Conservation (phyloP, 2,797 vertebrate species). For the Eulemur mongoz region DNA sequence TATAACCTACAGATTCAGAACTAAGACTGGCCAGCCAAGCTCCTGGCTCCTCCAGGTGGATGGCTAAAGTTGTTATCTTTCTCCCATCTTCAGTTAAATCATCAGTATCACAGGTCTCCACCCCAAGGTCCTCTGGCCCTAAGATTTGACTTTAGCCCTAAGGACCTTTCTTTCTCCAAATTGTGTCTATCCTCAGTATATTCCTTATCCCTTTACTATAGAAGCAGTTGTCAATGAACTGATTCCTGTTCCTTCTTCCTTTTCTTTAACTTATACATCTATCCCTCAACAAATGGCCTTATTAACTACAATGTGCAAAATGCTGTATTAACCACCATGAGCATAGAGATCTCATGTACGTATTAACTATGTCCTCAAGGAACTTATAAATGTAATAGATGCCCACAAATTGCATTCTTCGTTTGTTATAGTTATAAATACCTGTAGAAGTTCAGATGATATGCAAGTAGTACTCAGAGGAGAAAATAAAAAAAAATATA, state of each 20-base stretch:
- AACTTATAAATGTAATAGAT: background rate
- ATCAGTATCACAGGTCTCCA: background rate
- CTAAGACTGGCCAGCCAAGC: background rate
- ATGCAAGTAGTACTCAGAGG: background rate
- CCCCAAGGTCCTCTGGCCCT: background rate
- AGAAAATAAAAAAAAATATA: background rate
- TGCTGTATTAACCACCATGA: background rate
- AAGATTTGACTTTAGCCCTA: background rate
- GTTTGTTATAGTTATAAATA: background rate
- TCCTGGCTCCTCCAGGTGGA: background rate
- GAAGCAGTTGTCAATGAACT: background rate
- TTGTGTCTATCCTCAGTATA: background rate
- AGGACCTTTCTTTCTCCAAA: background rate
- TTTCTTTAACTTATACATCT: background rate
- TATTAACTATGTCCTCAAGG: background rate
- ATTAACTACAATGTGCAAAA: background rate
- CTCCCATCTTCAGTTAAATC: background rate
- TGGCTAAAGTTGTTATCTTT: background rate
- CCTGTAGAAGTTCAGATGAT: background rate
- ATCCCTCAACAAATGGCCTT: background rate
- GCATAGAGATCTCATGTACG: background rate
- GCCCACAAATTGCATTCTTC: background rate
- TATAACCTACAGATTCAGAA: background rate
- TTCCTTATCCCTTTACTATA: background rate
- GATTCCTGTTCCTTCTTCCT: background rate